Base-by-base conservation (phyloP, 2,797 vertebrate genomes). In the Callimico goeldii region DNA sequence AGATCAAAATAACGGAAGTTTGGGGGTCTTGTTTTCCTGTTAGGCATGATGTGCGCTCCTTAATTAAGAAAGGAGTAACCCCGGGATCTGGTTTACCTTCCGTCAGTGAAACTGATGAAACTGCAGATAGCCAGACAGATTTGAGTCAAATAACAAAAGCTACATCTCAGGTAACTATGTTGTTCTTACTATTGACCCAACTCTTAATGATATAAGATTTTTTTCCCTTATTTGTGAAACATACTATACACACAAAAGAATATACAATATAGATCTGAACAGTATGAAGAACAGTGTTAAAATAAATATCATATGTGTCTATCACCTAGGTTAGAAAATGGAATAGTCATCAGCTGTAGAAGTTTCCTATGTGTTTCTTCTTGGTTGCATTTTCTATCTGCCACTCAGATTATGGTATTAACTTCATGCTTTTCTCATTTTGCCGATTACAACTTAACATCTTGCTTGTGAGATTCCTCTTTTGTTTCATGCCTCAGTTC, bases 71-170 rank as follows among this genome's bases (percentile, higher is more conserved):
- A 96, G 96, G 98, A 76, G 58, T 90, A 36, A 4, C 4, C 39
- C 96, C 82, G n/a, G 6, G 88, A 90, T 98, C 98, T 61, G 90
- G 48, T 92, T 98, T 99, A 94, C 11, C 98, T 72, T 98, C 98
- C 83, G 67, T 99, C 73, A 79, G 82, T 84, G 99, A 99, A 98
- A 98, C 33, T 84, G 98, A 99, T 97, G 99, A 99, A 98, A 98
- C 77, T 39, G 76, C 84, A 57, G 77, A 89, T 43, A 98, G 94
- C 94, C 97, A 90, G 84, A 84, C 87, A 58, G 97, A 97, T 75
- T 26, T 94, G 76, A 97, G 95, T 97, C 84, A 77, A 95, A 80
- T 73, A 70, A 24, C n/a, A 5, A 93, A 75, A 91, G 10, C 46
- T 30, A 46, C 67, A 86, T 98, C 90, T 72, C 97, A 99, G 99